A percentile compares a stretch with the other conserved stretches of the same genome.
phyloP scores from a whole-genome alignment of 2,113 vertebrate species.

The Perognathus longimembris region DNA sequence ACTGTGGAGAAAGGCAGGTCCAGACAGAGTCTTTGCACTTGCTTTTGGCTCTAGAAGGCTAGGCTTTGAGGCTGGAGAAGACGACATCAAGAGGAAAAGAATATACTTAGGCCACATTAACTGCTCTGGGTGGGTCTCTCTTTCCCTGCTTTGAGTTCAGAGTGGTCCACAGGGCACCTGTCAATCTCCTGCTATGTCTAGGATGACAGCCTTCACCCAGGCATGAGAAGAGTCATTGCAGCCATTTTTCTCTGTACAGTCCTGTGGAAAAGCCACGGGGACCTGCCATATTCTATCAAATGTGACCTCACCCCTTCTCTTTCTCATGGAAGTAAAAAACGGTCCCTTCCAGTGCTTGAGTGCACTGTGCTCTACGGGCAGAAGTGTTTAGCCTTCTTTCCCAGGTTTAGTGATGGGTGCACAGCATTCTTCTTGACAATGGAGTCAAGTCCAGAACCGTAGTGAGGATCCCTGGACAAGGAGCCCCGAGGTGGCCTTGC shows the following conservation, averaged over 20 bases:
- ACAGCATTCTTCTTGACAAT: neutral
- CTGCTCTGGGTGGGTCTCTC: neutral
- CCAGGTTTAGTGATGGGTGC: neutral
- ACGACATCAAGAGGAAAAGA: neutral
- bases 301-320: neutral
- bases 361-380: neutral
- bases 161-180: neutral
- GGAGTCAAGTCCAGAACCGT: neutral
- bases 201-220: neutral
- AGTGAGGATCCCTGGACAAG: too few relatives aligned
- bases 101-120: neutral
- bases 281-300: neutral
- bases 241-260: neutral
- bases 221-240: neutral
- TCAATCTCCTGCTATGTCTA: neutral
- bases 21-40: accelerated
- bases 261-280: neutral
- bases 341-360: neutral
- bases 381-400: neutral
- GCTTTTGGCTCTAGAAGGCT: neutral
- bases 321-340: neutral
- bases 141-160: neutral
- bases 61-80: neutral
- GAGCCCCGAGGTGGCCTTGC: neutral
- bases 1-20: neutral